These are phyloP conservation scores for Drosophila takahashii DNA, from an alignment of 1,140 invertebrate genomes.

Conservation along the genomic window DNA sequence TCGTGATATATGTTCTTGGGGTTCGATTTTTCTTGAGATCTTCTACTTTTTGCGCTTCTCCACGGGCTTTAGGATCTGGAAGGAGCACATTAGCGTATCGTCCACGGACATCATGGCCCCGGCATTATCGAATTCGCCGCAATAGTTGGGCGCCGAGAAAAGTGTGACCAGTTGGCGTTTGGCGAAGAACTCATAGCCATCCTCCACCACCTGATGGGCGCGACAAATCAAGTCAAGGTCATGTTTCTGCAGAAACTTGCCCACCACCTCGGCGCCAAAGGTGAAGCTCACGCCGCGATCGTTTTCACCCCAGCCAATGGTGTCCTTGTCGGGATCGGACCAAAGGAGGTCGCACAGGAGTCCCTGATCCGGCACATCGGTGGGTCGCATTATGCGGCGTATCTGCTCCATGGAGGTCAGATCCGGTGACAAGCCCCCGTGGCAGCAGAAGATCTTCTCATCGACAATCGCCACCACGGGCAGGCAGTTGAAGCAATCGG, in stretches of 20 bases:
- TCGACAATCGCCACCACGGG: conserved; percentile 98
- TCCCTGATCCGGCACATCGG: conserved; percentile 95
- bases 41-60: conserved; percentile 83
- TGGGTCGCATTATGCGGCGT: conserved; percentile 94
- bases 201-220: conserved; percentile 98
- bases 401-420: conserved; percentile 96
- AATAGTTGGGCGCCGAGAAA: conserved; percentile 86
- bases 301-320: conserved; percentile 96
- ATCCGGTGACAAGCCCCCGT: conserved; percentile 95
- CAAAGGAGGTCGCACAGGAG: conserved; percentile 97
- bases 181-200: conserved; percentile 99
- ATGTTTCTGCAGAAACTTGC: conserved; percentile 96
- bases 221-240: conserved; percentile 98
- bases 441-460: conserved; percentile 99
- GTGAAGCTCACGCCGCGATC: conserved; percentile 98
- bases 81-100: conserved; percentile 99
- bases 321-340: conserved; percentile 98
- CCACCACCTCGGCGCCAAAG: conserved; percentile 96
- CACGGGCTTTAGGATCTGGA: conserved; percentile 96
- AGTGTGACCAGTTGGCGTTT: conserved; percentile 98
- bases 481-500: conserved; percentile 99
- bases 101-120: conserved; percentile 99
- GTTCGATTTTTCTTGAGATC: not conserved
- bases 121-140: conserved; percentile 98
- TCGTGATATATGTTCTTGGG: no score